phyloP scores from a whole-genome alignment of 2,797 vertebrate genomes.

The Intellagama lesueurii region DNA sequence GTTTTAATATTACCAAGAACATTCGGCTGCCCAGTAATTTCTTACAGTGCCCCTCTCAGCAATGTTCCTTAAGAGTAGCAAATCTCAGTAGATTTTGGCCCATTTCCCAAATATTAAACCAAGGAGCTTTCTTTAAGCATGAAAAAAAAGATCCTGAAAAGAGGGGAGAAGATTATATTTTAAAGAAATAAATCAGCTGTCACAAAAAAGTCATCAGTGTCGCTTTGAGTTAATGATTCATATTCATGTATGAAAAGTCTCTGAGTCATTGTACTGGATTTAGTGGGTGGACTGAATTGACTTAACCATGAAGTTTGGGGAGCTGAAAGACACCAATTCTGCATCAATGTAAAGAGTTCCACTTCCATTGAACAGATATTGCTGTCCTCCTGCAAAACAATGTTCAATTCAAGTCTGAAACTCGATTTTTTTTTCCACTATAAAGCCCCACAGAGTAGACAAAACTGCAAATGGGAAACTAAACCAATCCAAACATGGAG shows the following conservation, averaged over 20 bases:
- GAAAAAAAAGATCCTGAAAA: neutral
- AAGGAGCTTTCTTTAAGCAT: neutral
- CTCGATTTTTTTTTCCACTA: neutral
- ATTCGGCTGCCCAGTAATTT: neutral
- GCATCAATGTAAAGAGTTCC: constrained; percentile 11
- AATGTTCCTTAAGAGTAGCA: neutral
- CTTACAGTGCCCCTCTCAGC: neutral
- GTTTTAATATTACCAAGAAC: neutral
- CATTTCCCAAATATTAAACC: fast-evolving
- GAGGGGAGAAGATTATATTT: constrained; percentile 15
- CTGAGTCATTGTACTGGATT: constrained; percentile 73
- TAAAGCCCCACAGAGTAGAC: neutral
- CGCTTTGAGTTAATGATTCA: constrained; percentile 76
- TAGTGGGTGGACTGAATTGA: constrained; percentile 69
- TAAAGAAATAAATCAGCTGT: constrained; percentile 50
- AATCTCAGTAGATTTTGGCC: neutral
- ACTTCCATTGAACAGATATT: neutral
- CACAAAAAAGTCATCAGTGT: constrained; percentile 65
- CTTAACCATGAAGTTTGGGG: constrained; percentile 44
- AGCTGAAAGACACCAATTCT: neutral
- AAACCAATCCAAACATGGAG: neutral
- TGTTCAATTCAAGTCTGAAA: neutral
- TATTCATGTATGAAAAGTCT: constrained; percentile 61
- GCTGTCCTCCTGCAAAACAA: neutral
- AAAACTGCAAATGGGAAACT: constrained; percentile 4